Evolutionary conservation across 2,797 vertebrate genomes (phyloP).

Genomic region (Myotis myotis): DNA sequence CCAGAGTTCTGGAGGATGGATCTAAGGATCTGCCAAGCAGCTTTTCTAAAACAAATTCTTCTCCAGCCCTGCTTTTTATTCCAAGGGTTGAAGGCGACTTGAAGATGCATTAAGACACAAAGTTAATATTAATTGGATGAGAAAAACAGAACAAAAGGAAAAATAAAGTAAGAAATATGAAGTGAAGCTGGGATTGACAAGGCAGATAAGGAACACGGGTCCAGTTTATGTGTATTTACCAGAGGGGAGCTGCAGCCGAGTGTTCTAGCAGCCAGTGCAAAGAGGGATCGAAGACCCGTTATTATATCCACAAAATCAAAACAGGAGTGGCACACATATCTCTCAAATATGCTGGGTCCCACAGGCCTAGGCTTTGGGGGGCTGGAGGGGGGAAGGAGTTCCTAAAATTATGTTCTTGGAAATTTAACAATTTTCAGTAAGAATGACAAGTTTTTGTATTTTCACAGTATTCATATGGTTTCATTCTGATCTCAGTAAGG

Average conservation of each 20-base stretch:
- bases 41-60: neutral
- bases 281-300: neutral
- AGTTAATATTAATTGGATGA: conserved; percentile 5
- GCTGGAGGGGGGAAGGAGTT: neutral
- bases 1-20: neutral
- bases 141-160: conserved; percentile 24
- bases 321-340: neutral
- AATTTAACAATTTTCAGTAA: neutral
- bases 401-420: neutral
- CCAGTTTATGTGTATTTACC: neutral
- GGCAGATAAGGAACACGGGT: neutral
- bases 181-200: neutral
- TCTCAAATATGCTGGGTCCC: neutral
- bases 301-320: neutral
- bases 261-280: neutral
- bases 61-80: neutral
- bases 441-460: neutral
- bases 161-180: neutral
- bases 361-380: neutral
- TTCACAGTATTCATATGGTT: neutral
- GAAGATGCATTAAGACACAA: neutral
- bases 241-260: neutral
- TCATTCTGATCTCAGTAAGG: neutral
- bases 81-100: neutral
- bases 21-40: neutral